A percentile compares a stretch with the other conserved stretches of the same genome.
Conservation (phyloP, 2,113 vertebrate genomes). For the Amia ocellicauda region DNA sequence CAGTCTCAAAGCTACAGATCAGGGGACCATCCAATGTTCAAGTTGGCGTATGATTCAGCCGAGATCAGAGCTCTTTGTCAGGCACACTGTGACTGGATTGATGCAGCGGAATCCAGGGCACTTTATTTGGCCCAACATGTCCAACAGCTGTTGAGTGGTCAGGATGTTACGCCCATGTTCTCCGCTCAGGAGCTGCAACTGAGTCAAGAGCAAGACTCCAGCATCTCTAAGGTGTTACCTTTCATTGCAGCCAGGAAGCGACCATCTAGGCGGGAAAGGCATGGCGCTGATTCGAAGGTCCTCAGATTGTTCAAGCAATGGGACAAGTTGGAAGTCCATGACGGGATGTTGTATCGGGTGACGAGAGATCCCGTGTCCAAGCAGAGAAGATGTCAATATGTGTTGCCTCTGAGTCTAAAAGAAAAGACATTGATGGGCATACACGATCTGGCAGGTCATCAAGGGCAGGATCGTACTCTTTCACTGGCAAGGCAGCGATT, state of each 20-base stretch:
- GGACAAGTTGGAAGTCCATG: too few relatives aligned
- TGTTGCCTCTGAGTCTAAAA: too few relatives aligned
- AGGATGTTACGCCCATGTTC: constrained; percentile 11
- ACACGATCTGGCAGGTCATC: too few relatives aligned
- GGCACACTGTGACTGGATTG: constrained; percentile 5
- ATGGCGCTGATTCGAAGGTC: too few relatives aligned
- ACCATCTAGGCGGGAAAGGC: constrained; percentile 18
- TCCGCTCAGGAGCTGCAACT: constrained; percentile 15
- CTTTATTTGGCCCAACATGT: constrained; percentile 11
- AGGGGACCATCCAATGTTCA: neutral
- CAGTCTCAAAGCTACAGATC: constrained; percentile 2
- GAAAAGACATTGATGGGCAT: too few relatives aligned
- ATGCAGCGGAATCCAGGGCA: constrained; percentile 14
- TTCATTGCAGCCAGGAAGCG: neutral
- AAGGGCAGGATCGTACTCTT: constrained; percentile 10
- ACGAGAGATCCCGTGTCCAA: too few relatives aligned
- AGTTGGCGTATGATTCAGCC: neutral
- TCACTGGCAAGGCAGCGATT: constrained; percentile 3
- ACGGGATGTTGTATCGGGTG: too few relatives aligned
- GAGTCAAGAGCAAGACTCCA: constrained; percentile 11
- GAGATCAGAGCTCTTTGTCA: constrained; percentile 28
- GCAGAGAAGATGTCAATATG: too few relatives aligned
- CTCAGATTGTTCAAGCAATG: too few relatives aligned
- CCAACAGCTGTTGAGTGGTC: constrained; percentile 17
- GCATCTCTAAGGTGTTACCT: too few relatives aligned